These are phyloP conservation scores for Dasyornis broadbenti DNA, from an alignment of 2,113 vertebrate species.

Conservation along the genomic window DNA sequence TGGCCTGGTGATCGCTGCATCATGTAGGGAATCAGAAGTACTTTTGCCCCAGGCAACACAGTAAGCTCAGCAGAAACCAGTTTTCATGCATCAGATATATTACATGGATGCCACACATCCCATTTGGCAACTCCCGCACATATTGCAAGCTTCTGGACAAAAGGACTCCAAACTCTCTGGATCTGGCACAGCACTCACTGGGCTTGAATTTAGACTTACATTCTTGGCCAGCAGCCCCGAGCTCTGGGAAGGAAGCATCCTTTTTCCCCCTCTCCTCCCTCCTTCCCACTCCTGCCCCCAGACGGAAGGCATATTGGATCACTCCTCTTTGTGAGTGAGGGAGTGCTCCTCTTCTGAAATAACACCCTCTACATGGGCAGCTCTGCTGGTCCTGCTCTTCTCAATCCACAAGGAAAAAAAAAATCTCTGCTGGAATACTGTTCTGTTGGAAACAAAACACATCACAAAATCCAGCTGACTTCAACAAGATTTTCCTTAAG, in stretches of 20 bases:
- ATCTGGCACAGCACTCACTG: background rate
- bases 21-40: background rate
- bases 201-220: constrained; percentile 16
- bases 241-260: background rate
- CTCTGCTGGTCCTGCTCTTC: background rate
- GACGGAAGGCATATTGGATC: constrained; percentile 5
- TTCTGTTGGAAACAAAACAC: constrained; percentile 3
- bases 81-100: constrained; percentile 27
- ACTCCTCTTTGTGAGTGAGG: background rate
- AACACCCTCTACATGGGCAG: background rate
- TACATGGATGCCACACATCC: constrained; percentile 40
- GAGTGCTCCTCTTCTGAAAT: constrained; percentile 15
- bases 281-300: background rate
- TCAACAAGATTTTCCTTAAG: background rate
- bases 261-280: background rate
- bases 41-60: constrained; percentile 17
- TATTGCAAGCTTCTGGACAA: constrained; percentile 37
- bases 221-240: constrained; percentile 8
- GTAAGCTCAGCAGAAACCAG: constrained; percentile 2
- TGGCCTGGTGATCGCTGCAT: background rate
- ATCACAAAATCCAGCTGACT: background rate
- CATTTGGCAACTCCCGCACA: constrained; percentile 28
- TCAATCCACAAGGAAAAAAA: background rate
- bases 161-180: constrained; percentile 42
- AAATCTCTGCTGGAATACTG: background rate